Evolutionary conservation across 2,888 invertebrate species (phyloP), one percentile per base, ranked within the genome.

Genomic region (Cancer borealis): DNA sequence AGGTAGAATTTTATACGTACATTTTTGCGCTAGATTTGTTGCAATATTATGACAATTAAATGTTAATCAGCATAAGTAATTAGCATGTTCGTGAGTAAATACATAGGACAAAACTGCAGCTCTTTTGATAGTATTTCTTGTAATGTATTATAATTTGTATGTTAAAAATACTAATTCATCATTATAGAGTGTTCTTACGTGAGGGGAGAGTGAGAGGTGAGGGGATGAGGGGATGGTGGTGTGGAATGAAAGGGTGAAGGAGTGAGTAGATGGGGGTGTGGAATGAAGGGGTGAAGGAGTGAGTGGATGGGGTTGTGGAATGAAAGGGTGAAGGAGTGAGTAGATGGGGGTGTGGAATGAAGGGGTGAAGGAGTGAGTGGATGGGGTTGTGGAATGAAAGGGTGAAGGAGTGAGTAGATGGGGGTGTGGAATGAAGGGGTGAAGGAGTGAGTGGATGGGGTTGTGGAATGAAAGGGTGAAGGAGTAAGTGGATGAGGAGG

Each of bases 341-440:
- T 4, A 3, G 12, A 17, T 4, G 17, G 21, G 12, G 12, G 60
- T 17, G 60, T 66, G 47, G 49, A 45, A 46, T 26, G 45, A 14
- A 6, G 3, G 88, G 21, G 14, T 46, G 54, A 91, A n/a, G 49
- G 54, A 73, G 66, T 91, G 60, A 73, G 60, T 91, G 66, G 60
- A 17, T 91, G 26, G 6, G 49, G n/a, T n/a, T 17, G 60, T 39
- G 39, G 39, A 39, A 39, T 66, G 47, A n/a, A n/a, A n/a, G n/a
- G n/a, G n/a, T n/a, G 60, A 60, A 10, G 60, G 60, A 17, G 60
- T 10, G 60, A 14, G 60, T 3, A 14, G 5, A 14, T 2, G 8
- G 17, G 5, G 60, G 60, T 14, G 60, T 60, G 47, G 49, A 39
- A 45, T n/a, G 45, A 12, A 6, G 21, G 88, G 21, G 45, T 46